Conservation (phyloP, 2,797 vertebrate species). For the Pagetopsis macropterus region DNA sequence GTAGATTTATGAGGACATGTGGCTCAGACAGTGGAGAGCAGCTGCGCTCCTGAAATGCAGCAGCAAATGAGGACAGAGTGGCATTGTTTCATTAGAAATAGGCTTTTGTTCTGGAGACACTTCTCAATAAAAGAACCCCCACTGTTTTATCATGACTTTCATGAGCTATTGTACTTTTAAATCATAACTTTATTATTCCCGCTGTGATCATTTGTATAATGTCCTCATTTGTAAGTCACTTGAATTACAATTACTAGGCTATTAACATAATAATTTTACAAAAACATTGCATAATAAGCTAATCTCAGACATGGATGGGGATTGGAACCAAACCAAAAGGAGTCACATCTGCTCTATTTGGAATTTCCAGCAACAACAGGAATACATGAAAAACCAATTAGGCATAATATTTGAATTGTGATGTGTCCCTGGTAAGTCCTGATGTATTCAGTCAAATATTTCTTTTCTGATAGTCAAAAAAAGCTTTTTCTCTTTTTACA, state of each 20-base stretch:
- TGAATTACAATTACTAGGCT: slow-evolving; percentile 30
- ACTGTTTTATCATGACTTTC: slow-evolving; percentile 29
- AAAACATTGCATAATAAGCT: slow-evolving; percentile 39
- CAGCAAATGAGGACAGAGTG: slow-evolving; percentile 52
- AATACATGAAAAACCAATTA: background rate
- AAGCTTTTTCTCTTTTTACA: background rate
- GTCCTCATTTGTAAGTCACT: slow-evolving; percentile 42
- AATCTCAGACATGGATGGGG: slow-evolving; percentile 18
- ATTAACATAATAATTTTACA: slow-evolving; percentile 44
- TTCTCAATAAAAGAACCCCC: slow-evolving; percentile 31
- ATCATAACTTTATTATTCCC: slow-evolving; percentile 16
- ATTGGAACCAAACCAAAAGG: slow-evolving; percentile 22
- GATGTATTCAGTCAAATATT: background rate
- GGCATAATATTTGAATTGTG: background rate
- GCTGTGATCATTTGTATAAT: slow-evolving; percentile 35
- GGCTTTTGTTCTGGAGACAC: slow-evolving; percentile 41
- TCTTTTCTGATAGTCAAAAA: background rate
- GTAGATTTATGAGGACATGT: slow-evolving; percentile 56
- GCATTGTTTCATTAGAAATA: slow-evolving; percentile 53
- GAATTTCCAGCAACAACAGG: slow-evolving; percentile 16
- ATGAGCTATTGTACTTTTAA: slow-evolving; percentile 39
- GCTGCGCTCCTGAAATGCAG: slow-evolving; percentile 64
- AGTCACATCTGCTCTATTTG: slow-evolving; percentile 7
- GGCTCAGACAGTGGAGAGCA: slow-evolving; percentile 54
- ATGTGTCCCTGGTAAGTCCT: background rate